phyloP scores from a whole-genome alignment of 2,888 invertebrate species.

The Epirrita christyi region DNA sequence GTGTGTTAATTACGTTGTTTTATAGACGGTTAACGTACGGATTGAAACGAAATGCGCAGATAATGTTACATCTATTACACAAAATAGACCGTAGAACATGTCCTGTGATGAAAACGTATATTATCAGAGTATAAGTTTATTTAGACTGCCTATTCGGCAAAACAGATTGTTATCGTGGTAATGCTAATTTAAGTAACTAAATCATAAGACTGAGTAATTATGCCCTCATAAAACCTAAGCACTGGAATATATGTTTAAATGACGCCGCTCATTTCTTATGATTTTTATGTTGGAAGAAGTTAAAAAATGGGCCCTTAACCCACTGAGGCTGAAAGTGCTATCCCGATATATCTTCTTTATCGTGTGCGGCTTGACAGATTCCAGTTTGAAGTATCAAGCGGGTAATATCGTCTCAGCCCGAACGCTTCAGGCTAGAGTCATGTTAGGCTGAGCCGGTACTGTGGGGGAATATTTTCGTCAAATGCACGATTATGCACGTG shows the following conservation, averaged over 20 bases:
- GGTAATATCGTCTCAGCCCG: constrained; percentile 15
- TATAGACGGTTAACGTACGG: background rate
- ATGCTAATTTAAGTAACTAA: no score
- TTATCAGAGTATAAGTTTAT: no score
- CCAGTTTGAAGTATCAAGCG: constrained; percentile 42
- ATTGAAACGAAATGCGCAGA: background rate
- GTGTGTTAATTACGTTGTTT: constrained; percentile 17
- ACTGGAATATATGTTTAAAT: constrained; percentile 14
- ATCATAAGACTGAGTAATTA: constrained; percentile 8
- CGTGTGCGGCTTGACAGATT: constrained; percentile 53
- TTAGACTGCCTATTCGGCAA: no score
- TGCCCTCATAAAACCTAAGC: constrained; percentile 7
- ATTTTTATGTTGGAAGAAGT: constrained; percentile 34
- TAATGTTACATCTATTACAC: no score
- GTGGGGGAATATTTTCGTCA: no score
- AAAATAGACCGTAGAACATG: no score
- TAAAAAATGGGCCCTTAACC: constrained; percentile 49
- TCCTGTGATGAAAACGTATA: no score
- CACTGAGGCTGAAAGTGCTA: constrained; percentile 50
- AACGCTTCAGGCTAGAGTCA: constrained; percentile 10
- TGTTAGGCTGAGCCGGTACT: background rate
- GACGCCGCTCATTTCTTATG: constrained; percentile 21
- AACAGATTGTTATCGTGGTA: no score
- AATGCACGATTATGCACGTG: no score
- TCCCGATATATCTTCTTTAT: constrained; percentile 57